These are phyloP conservation scores for Nycticebus coucang DNA, from an alignment of 2,113 vertebrate species.

Conservation along the genomic window DNA sequence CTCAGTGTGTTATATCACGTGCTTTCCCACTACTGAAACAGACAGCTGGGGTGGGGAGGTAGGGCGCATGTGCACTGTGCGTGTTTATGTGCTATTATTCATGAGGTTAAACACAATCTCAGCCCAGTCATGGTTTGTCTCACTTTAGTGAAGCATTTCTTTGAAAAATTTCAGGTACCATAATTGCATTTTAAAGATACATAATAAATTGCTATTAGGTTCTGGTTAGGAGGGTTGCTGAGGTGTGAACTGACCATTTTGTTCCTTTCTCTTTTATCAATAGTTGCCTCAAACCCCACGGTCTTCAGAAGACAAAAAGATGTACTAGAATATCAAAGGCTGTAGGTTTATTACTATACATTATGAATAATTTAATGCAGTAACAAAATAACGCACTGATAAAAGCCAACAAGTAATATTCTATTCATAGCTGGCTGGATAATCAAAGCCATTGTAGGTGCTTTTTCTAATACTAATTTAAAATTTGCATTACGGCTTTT, in stretches of 20 bases:
- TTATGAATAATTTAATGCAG: constrained; percentile 75
- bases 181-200: constrained; percentile 77
- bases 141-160: constrained; percentile 61
- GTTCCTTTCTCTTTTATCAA: constrained; percentile 72
- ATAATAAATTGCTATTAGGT: constrained; percentile 75
- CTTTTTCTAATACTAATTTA: constrained; percentile 73
- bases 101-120: constrained; percentile 65
- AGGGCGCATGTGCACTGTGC: neutral
- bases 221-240: constrained; percentile 63
- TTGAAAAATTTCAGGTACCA: constrained; percentile 55
- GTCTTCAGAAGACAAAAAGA: constrained; percentile 70
- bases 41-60: neutral
- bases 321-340: constrained; percentile 57
- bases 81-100: constrained; percentile 60
- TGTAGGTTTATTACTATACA: constrained; percentile 69
- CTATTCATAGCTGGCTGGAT: constrained; percentile 76
- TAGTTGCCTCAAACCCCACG: constrained; percentile 43
- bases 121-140: constrained; percentile 64
- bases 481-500: constrained; percentile 59
- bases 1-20: neutral
- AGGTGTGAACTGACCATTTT: constrained; percentile 76
- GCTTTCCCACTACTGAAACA: neutral
- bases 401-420: constrained; percentile 77
- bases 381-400: constrained; percentile 73
- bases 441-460: constrained; percentile 68